Percentiles rank a stretch among this genome's conserved stretches.
These are phyloP conservation scores for Balanococcus diminutus DNA, from an alignment of 2,888 invertebrate genomes.

Conservation along the genomic window DNA sequence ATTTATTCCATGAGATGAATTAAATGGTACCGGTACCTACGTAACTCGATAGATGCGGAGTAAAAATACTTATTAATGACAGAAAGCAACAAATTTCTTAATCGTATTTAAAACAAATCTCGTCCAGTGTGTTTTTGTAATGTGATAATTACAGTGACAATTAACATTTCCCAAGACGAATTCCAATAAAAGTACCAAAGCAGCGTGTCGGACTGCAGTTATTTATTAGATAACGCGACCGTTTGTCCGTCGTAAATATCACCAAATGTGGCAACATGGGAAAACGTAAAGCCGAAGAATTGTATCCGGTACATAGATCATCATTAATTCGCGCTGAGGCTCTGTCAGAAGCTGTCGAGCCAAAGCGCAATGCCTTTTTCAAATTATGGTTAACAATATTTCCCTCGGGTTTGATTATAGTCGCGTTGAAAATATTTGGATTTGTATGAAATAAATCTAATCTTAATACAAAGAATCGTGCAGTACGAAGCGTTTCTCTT, in stretches of 20 bases:
- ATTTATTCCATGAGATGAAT: not conserved
- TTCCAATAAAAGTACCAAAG: not conserved
- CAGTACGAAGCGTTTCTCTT: not conserved
- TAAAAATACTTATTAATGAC: no score
- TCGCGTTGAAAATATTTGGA: constrained; percentile 17
- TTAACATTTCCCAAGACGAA: constrained; percentile 15
- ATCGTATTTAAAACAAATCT: not conserved
- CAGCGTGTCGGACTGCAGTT: not conserved
- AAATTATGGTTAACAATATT: constrained; percentile 22
- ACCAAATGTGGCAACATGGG: constrained; percentile 22
- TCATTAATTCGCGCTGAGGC: constrained; percentile 13
- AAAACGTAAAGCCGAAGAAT: constrained; percentile 22
- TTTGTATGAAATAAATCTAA: constrained; percentile 17
- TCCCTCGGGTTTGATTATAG: constrained; percentile 17
- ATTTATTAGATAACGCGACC: constrained; percentile 7
- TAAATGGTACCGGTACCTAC: not conserved
- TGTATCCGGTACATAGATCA: constrained; percentile 22
- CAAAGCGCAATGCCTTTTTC: constrained; percentile 22
- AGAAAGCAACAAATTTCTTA: not conserved
- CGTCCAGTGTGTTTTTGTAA: not conserved
- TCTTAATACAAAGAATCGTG: constrained; percentile 5
- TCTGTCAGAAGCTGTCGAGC: constrained; percentile 1
- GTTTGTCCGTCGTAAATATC: constrained; percentile 22
- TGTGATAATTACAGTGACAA: not conserved
- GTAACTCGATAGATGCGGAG: no score